These are phyloP conservation scores for Lepidurus arcticus DNA, from an alignment of 1,140 invertebrate species.

Conservation along the genomic window DNA sequence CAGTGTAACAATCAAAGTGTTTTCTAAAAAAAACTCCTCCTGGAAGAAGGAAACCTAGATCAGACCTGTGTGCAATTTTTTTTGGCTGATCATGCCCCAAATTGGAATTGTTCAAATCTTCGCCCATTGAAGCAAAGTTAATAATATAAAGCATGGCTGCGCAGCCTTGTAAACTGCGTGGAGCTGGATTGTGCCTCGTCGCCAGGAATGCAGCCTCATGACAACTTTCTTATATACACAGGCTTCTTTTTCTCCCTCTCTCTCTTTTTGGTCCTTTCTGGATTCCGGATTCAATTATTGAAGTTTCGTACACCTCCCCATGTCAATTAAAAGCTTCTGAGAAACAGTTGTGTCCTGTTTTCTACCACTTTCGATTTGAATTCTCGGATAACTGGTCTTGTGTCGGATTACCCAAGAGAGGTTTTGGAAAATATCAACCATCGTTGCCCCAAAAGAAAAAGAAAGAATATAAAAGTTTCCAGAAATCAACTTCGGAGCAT, in stretches of 20 bases:
- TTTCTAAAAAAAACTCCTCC: no score
- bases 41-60: no score
- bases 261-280: background rate
- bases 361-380: background rate
- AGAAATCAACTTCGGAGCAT: background rate
- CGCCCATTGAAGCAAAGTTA: no score
- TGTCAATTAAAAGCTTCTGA: constrained; percentile 7
- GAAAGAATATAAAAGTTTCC: background rate
- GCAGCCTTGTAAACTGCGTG: background rate
- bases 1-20: no score
- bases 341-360: background rate
- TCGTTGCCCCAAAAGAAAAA: background rate
- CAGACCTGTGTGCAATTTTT: no score
- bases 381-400: constrained; percentile 19
- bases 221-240: background rate
- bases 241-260: background rate
- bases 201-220: background rate
- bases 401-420: background rate
- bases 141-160: background rate
- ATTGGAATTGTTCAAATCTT: no score
- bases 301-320: background rate
- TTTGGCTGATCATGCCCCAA: no score
- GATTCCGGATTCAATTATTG: background rate
- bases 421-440: background rate
- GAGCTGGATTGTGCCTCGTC: background rate